Evolutionary conservation across 2,797 vertebrate genomes (phyloP).

Genomic region (Ptychobarbus kaznakovi): DNA sequence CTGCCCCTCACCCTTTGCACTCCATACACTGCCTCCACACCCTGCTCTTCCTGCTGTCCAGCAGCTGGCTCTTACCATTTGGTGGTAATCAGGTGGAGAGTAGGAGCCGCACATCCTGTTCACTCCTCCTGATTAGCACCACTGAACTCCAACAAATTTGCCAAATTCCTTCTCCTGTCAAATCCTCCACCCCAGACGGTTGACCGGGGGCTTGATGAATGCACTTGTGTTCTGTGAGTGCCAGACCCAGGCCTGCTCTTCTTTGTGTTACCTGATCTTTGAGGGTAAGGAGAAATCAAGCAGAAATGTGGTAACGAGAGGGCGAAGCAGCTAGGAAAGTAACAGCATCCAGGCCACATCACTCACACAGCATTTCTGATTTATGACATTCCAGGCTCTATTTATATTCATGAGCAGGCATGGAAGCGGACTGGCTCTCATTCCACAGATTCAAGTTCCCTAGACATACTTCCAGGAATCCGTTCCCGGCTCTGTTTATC

Average conservation of each 20-base stretch:
- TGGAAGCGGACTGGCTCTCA: constrained; percentile 61
- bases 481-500: constrained; percentile 69
- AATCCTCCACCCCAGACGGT: constrained; percentile 64
- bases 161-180: constrained; percentile 78
- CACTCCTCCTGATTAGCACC: constrained; percentile 87
- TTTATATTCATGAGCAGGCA: constrained; percentile 73
- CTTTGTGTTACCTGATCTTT: constrained; percentile 54
- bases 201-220: constrained; percentile 84
- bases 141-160: constrained; percentile 87
- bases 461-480: constrained; percentile 66
- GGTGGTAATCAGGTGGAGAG: constrained; percentile 93
- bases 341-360: constrained; percentile 55
- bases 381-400: constrained; percentile 70
- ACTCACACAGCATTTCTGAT: constrained; percentile 56
- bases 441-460: constrained; percentile 72
- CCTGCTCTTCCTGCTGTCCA: constrained; percentile 61
- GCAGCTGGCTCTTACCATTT: constrained; percentile 79
- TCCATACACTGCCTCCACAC: constrained; percentile 36
- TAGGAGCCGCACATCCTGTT: constrained; percentile 92
- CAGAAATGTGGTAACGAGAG: constrained; percentile 34
- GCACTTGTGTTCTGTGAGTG: constrained; percentile 80
- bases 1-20: constrained; percentile 39
- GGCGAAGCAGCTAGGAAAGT: constrained; percentile 54
- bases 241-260: constrained; percentile 68
- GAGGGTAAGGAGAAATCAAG: constrained; percentile 42